A percentile compares a stretch with the other conserved stretches of the same genome.
These are phyloP conservation scores for Microcebus lehilahytsara DNA, from an alignment of 2,113 vertebrate genomes.

Conservation along the genomic window DNA sequence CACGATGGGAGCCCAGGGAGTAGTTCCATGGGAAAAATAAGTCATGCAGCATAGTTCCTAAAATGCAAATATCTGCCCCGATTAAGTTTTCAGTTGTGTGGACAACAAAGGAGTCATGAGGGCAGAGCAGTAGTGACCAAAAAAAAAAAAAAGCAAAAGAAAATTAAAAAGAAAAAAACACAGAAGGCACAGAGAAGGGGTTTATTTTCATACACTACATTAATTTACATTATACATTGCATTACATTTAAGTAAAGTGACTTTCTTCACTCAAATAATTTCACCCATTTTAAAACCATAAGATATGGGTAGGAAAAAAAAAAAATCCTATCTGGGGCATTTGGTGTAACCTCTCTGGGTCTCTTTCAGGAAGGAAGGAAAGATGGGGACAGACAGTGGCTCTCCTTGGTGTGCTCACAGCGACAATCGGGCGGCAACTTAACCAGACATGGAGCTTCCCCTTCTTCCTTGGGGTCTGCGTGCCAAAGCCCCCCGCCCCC, in stretches of 20 bases:
- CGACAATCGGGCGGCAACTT: background rate
- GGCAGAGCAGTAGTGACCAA: background rate
- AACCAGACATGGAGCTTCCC: no score
- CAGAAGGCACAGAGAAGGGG: background rate
- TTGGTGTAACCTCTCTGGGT: background rate
- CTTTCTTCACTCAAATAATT: background rate
- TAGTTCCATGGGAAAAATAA: conserved; percentile 3
- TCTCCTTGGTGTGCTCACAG: background rate
- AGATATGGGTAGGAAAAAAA: background rate
- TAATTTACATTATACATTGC: background rate
- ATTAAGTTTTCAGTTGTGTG: conserved; percentile 8
- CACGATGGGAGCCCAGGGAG: background rate
- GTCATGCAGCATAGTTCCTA: background rate
- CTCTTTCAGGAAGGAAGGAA: background rate
- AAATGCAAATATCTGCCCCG: conserved; percentile 4
- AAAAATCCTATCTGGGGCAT: background rate
- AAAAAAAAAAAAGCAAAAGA: background rate
- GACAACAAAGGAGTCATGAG: background rate
- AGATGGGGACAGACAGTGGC: background rate
- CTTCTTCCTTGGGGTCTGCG: background rate
- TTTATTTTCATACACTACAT: background rate
- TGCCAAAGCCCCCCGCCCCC: background rate
- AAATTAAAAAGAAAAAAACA: background rate
- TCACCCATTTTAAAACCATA: conserved; percentile 9
- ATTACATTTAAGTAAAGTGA: background rate